Conservation (phyloP, 1,140 invertebrate genomes). For the Stegodyphus dumicola region DNA sequence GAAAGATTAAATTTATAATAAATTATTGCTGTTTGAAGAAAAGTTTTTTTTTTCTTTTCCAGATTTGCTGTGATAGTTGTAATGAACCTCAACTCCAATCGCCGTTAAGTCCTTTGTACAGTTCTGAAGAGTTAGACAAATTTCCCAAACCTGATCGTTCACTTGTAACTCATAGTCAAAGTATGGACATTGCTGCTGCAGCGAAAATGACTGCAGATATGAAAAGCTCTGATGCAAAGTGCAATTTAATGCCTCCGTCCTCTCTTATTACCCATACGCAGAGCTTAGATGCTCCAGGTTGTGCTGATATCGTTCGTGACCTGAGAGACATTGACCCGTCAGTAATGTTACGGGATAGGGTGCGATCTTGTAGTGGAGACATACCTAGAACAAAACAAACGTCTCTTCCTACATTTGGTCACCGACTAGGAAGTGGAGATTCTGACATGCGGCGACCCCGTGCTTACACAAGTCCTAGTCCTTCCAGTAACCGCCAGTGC, state of each 20-base stretch:
- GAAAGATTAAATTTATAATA: no score
- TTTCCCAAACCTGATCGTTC: conserved; percentile 26
- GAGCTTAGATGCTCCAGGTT: conserved; percentile 61
- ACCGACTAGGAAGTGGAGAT: conserved; percentile 30
- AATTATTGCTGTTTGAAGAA: background rate
- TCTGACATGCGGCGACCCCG: conserved; percentile 26
- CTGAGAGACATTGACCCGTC: conserved; percentile 44
- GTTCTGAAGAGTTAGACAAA: background rate
- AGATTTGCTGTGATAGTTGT: conserved; percentile 46
- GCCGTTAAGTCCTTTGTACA: conserved; percentile 17
- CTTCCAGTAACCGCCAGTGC: conserved; percentile 67
- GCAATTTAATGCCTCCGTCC: conserved; percentile 37
- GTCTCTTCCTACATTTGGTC: conserved; percentile 56
- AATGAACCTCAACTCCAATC: conserved; percentile 27
- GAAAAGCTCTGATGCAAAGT: conserved; percentile 13
- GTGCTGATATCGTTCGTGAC: conserved; percentile 62
- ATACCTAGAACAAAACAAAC: conserved; percentile 56
- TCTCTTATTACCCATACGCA: conserved; percentile 64
- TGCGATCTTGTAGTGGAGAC: conserved; percentile 58
- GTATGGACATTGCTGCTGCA: conserved; percentile 9
- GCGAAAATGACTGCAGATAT: background rate
- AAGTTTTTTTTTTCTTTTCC: no score
- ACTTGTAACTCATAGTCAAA: conserved; percentile 41
- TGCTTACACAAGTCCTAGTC: conserved; percentile 21
- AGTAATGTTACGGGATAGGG: conserved; percentile 20